Conservation (phyloP, 2,888 invertebrate genomes). For the Diaprepes abbreviatus region DNA sequence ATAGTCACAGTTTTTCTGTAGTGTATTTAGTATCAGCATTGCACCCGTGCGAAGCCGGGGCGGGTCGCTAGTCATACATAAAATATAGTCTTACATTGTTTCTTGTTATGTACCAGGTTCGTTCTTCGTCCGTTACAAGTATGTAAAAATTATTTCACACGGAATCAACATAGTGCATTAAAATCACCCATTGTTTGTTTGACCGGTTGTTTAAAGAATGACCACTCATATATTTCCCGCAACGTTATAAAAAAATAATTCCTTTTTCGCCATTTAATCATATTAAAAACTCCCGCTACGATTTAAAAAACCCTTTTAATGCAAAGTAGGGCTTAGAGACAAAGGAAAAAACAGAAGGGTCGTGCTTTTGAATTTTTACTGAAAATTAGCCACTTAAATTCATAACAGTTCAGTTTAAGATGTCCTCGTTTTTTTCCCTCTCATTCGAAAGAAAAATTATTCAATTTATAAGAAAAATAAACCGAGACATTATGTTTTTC, state of each 20-base stretch:
- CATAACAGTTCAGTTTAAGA: constrained; percentile 28
- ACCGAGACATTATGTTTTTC: not conserved
- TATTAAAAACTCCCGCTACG: constrained; percentile 22
- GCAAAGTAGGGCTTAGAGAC: constrained; percentile 13
- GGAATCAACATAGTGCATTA: no score
- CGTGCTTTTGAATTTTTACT: constrained; percentile 38
- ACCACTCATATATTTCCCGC: not conserved
- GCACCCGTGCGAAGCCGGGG: no score
- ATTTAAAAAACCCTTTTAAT: constrained; percentile 27
- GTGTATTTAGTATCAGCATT: no score
- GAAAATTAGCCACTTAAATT: constrained; percentile 38
- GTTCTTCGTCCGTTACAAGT: no score
- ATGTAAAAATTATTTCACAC: no score
- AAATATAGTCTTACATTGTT: no score
- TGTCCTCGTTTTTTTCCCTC: not conserved
- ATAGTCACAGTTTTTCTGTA: no score
- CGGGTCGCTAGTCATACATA: no score
- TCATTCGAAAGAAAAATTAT: constrained; percentile 10
- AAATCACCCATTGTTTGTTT: no score
- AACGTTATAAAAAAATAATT: not conserved
- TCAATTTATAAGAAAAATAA: constrained; percentile 7
- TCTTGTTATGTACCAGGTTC: no score
- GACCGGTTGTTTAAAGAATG: no score
- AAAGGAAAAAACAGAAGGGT: constrained; percentile 25
- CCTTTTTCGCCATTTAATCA: constrained; percentile 31